Percentiles rank a stretch among this genome's conserved stretches.
These are phyloP conservation scores for Albula glossodonta DNA, from an alignment of 2,113 vertebrate genomes.

Conservation along the genomic window DNA sequence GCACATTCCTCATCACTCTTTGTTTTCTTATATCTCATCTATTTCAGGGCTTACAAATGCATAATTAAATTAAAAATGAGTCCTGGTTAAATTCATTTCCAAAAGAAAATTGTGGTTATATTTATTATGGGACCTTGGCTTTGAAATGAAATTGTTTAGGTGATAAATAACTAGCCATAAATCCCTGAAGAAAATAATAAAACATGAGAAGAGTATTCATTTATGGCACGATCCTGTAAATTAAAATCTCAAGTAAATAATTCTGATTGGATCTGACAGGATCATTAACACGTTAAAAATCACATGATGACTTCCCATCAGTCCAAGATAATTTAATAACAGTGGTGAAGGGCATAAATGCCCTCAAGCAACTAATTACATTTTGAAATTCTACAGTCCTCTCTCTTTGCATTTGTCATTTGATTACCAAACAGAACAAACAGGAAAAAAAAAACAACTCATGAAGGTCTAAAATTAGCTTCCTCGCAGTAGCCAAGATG, in stretches of 20 bases:
- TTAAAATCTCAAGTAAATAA: constrained; percentile 22
- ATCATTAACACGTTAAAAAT: constrained; percentile 29
- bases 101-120: not conserved
- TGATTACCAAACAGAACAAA: constrained; percentile 1
- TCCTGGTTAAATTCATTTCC: not conserved
- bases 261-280: constrained; percentile 25
- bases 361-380: constrained; percentile 18
- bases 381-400: constrained; percentile 20
- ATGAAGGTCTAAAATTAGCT: constrained; percentile 27
- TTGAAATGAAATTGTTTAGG: not conserved
- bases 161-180: not conserved
- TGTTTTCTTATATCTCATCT: not conserved
- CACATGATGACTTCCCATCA: constrained; percentile 19
- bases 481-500: constrained; percentile 20
- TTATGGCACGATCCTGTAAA: not conserved
- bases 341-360: constrained; percentile 8
- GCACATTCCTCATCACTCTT: too few species aligned
- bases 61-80: not conserved
- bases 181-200: not conserved
- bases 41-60: not conserved
- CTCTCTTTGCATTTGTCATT: constrained; percentile 19
- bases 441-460: not conserved
- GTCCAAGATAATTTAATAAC: constrained; percentile 22
- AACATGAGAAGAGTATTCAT: not conserved
- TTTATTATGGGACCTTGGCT: not conserved